phyloP scores from a whole-genome alignment of 2,797 vertebrate genomes.

The Sphaeramia orbicularis region DNA sequence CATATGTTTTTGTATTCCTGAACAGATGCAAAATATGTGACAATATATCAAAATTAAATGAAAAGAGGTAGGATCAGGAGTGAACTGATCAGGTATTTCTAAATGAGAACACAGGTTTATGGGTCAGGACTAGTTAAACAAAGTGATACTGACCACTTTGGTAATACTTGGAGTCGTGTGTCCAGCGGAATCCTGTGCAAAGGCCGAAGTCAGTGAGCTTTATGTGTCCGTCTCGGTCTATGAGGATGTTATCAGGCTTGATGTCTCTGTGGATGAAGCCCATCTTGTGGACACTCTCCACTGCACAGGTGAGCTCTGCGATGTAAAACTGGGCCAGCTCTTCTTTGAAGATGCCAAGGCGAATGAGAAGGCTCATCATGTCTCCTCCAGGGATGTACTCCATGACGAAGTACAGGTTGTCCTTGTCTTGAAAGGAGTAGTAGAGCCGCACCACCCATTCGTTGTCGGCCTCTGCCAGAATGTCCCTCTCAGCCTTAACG shows the following conservation, averaged over 20 bases:
- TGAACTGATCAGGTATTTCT: too few species aligned
- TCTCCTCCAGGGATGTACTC: conserved; percentile 99
- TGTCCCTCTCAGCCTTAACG: conserved; percentile 97
- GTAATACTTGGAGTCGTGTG: conserved; percentile 99
- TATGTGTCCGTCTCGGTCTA: conserved; percentile 97
- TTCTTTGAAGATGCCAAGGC: conserved; percentile 97
- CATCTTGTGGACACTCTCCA: conserved; percentile 99
- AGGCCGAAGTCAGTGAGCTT: conserved; percentile 98
- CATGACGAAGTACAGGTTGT: conserved; percentile 99
- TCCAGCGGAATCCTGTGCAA: conserved; percentile 99
- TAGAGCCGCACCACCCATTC: conserved; percentile 99
- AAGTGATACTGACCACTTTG: conserved; percentile 99
- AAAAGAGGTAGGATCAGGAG: too few species aligned
- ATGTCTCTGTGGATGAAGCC: conserved; percentile 99
- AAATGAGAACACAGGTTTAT: too few species aligned
- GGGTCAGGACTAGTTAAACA: too few species aligned
- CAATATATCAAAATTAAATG: too few species aligned
- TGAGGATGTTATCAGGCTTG: conserved; percentile 99
- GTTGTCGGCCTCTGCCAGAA: conserved; percentile 97
- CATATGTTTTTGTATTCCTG: too few species aligned
- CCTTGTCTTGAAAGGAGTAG: conserved; percentile 98
- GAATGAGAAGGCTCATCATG: conserved; percentile 99
- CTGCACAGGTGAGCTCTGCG: conserved; percentile 95
- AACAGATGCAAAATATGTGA: too few species aligned
- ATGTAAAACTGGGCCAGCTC: conserved; percentile 95